Evolutionary conservation across 2,888 invertebrate genomes (phyloP), one percentile per base, ranked within the genome.

Genomic region (Metellina segmentata): DNA sequence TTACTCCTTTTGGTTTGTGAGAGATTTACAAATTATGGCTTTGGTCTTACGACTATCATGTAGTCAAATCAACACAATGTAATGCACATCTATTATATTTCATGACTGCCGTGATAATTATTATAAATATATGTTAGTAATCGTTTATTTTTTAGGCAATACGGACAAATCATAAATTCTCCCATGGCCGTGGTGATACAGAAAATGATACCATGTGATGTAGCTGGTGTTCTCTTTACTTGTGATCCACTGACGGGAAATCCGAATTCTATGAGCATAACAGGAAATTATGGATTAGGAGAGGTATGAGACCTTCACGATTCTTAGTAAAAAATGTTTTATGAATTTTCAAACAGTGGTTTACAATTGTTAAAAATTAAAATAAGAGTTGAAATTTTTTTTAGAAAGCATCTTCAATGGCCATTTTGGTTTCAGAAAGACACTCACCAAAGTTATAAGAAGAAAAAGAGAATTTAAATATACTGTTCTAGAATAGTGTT

Each of bases 121-220:
- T 34, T 34, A 1, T 2, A 34, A 34, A 34, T 34, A 34, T 34
- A 34, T 34, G 34, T 34, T 34, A 34, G 34, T 34, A 34, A 34
- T 1, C 4, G 34, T 4, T 34, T 51, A 0, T 51, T 70, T 77
- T 85, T 72, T 19, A 93, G 97, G 94, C 97, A 97, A 94, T 96
- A 97, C 94, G 97, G 97, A 0, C 96, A 97, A 94, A 95, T 96
- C 1, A 95, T 97, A 74, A 94, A 95, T 79, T 83, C 96, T 13
- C 96, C 96, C 20, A 97, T 98, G 96, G 97, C 96, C 0, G 97
- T 98, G 8, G 97, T 97, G 48, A 96, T 98, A 1, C 98, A 98
- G 94, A 96, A 96, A 94, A 96, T 98, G 96, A 96, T 97, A 34
- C 94, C 96, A 16, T 96, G 97, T 0, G 96, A 97, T 53, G 94